Evolutionary conservation across 2,113 vertebrate genomes (phyloP), one percentile per base, ranked within the genome.

Genomic region (Mormyrus lacerda): DNA sequence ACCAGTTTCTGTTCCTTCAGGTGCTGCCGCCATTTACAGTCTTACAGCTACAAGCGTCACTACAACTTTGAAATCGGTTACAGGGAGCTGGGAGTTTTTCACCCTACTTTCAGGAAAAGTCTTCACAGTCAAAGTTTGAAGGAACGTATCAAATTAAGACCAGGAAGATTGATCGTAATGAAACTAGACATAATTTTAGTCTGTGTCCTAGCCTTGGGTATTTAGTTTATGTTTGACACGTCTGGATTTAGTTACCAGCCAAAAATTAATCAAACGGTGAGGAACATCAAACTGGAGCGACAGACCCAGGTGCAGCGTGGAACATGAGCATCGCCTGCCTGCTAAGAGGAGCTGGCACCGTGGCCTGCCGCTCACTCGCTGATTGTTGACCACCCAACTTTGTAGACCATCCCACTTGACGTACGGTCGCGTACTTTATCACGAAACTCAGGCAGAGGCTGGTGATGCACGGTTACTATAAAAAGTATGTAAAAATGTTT

Each of bases 401-500:
- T n/a, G 61, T 69, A 76, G 73, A 17, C 6, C 73, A 79, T 6
- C 35, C 35, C 4, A 6, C 35, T 79, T 79, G 31, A 35, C 13
- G 5, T 79, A 1, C 17, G 35, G 13, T 42, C 35, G 0, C 42
- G 13, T 39, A 19, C 7, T n/a, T n/a, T 48, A 50, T 58, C 31
- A 24, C 91, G 90, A 88, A 89, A 24, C 69, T 53, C 89, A 88
- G 90, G 91, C 86, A 48, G 55, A 91, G 90, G 88, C 79, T 91
- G 76, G 89, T 90, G 90, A 69, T 42, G 42, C 35, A 50, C 82
- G 73, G 47, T 35, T 50, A 47, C 76, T 87, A 89, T 89, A 87
- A 91, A 88, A 89, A 86, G 53, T 87, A 69, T 88, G 76, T 79
- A 89, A 89, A 91, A 90, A 89, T 88, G 85, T 90, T 87, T 90